A percentile compares a stretch with the other conserved stretches of the same genome.
These are phyloP conservation scores for Helicoverpa armigera DNA, from an alignment of 1,140 invertebrate genomes.

Conservation along the genomic window DNA sequence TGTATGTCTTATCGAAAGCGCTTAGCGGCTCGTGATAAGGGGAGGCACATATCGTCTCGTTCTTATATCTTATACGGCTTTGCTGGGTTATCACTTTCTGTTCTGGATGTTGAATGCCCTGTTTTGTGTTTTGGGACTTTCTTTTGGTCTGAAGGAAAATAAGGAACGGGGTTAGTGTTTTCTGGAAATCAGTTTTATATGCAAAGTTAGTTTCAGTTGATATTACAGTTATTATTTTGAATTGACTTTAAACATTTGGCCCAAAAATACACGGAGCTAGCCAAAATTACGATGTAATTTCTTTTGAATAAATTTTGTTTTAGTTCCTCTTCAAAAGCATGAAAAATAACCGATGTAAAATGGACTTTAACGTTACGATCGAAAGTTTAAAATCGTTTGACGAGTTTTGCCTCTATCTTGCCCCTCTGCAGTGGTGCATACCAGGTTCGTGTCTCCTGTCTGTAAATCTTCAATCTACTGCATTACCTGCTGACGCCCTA, in stretches of 20 bases:
- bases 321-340: background rate
- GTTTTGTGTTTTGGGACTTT: background rate
- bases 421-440: slow-evolving; percentile 26
- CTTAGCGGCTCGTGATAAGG: slow-evolving; percentile 39
- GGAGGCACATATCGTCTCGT: background rate
- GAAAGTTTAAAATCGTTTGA: background rate
- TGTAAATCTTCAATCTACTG: slow-evolving; percentile 22
- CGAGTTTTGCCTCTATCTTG: background rate
- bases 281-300: too few species aligned
- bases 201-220: too few species aligned
- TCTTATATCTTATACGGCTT: background rate
- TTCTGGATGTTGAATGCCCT: too few species aligned
- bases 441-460: slow-evolving; percentile 9
- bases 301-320: too few species aligned
- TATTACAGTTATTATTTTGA: too few species aligned
- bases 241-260: too few species aligned
- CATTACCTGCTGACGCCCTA: slow-evolving; percentile 30
- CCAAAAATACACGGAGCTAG: too few species aligned
- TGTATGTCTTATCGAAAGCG: slow-evolving; percentile 42
- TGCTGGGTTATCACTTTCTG: background rate
- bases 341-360: background rate
- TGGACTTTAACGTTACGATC: background rate
- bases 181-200: too few species aligned
- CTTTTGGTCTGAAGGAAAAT: background rate
- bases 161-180: too few species aligned